Evolutionary conservation across 2,113 vertebrate species (phyloP).

Genomic region (Casuarius casuarius): DNA sequence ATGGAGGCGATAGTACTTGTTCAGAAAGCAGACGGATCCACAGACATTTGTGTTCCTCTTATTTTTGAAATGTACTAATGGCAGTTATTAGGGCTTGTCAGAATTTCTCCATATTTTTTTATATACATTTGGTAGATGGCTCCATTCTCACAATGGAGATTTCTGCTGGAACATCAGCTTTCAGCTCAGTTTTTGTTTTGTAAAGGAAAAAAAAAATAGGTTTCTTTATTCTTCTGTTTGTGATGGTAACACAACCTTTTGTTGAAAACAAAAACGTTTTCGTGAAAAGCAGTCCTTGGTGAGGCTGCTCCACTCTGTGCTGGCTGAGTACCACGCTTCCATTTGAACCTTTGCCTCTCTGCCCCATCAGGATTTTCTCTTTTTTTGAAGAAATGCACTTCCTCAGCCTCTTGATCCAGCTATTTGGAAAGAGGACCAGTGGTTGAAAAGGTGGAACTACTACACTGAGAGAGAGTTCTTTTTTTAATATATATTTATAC

Average conservation of each 20-base stretch:
- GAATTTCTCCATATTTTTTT: background rate
- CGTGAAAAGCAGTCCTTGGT: background rate
- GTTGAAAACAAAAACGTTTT: slow-evolving; percentile 1
- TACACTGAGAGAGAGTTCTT: background rate
- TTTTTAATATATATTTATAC: background rate
- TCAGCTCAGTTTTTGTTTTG: background rate
- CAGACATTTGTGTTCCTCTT: background rate
- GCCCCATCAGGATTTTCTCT: background rate
- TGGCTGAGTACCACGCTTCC: background rate
- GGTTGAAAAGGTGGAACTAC: background rate
- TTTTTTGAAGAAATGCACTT: background rate
- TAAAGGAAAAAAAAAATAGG: background rate
- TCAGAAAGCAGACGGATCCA: background rate
- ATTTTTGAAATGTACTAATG: background rate
- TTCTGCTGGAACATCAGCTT: background rate
- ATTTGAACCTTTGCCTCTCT: background rate
- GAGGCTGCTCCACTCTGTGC: background rate
- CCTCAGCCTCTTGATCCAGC: background rate
- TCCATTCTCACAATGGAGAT: background rate
- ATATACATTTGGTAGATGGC: slow-evolving; percentile 5
- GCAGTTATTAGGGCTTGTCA: background rate
- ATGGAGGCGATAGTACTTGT: background rate
- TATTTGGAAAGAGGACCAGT: background rate
- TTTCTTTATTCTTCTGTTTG: background rate
- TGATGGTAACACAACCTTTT: background rate